A percentile compares a stretch with the other conserved stretches of the same genome.
These are phyloP conservation scores for Acanthaster planci DNA, from an alignment of 35 echinoderm and acorn worm species.

Conservation along the genomic window DNA sequence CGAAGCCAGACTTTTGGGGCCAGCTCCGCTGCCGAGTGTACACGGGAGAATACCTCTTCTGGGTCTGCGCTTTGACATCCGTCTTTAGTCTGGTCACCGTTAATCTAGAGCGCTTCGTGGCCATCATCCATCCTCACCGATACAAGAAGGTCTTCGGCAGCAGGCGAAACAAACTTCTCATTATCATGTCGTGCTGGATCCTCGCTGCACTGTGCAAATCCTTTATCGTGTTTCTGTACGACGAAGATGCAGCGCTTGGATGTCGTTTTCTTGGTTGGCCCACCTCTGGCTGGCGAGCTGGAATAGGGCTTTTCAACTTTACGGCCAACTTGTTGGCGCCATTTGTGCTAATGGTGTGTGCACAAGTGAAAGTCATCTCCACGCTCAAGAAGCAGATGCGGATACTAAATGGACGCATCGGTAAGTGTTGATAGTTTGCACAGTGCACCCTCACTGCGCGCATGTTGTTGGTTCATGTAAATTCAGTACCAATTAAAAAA, in stretches of 20 bases:
- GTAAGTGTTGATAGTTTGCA: no score
- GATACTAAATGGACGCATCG: not conserved
- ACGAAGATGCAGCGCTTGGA: not conserved
- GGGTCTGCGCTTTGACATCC: conserved; percentile 55
- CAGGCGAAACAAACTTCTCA: conserved; percentile 9
- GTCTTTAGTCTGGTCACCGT: conserved; percentile 51
- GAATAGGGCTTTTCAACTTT: not conserved
- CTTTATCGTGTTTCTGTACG: conserved; percentile 1
- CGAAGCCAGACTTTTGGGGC: not conserved
- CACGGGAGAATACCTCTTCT: conserved; percentile 40
- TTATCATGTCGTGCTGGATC: conserved; percentile 46
- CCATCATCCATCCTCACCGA: conserved; percentile 52
- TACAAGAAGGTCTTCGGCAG: conserved; percentile 45
- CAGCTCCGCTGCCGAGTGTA: conserved; percentile 54
- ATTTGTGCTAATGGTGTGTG: not conserved
- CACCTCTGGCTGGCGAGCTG: not conserved
- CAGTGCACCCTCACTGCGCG: no score
- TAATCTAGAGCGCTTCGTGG: conserved; percentile 59
- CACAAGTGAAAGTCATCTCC: conserved; percentile 6
- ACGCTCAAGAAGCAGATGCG: not conserved
- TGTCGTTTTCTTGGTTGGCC: not conserved
- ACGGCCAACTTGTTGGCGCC: not conserved
- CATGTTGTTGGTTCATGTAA: not conserved
- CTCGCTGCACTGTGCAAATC: conserved; percentile 7
- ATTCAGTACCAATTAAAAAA: not conserved